phyloP scores from a whole-genome alignment of 2,888 invertebrate species.

The Labia minor region DNA sequence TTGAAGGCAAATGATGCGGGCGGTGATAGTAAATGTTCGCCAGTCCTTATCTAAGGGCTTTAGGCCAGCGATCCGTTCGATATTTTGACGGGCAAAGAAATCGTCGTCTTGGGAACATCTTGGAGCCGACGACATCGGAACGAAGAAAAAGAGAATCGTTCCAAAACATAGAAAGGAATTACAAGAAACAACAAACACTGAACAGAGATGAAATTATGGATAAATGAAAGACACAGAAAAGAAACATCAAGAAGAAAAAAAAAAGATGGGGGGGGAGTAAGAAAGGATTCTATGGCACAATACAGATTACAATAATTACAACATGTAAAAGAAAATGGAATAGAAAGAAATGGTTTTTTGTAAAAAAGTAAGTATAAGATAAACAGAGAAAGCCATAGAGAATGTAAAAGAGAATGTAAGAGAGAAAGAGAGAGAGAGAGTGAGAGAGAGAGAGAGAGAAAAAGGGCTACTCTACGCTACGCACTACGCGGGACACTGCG shows the following conservation, averaged over 20 bases:
- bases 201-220: not conserved
- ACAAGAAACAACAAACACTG: not conserved
- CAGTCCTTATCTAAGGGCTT: not conserved
- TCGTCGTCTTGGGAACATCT: not conserved
- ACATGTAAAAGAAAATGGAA: not conserved
- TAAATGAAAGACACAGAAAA: constrained; percentile 8
- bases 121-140: not conserved
- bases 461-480: not conserved
- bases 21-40: too few relatives aligned
- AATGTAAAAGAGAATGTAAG: too few relatives aligned
- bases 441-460: not conserved
- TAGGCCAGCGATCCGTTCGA: not conserved
- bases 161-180: not conserved
- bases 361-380: not conserved
- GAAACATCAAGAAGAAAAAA: not conserved
- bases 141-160: not conserved
- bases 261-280: not conserved
- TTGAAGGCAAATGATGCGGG: too few relatives aligned
- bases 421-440: not conserved
- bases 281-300: not conserved
- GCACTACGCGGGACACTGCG: constrained; percentile 9
- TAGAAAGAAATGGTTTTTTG: not conserved
- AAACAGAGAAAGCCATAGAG: not conserved
- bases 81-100: not conserved
- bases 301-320: not conserved